Evolutionary conservation across 2,797 vertebrate species (phyloP).

Genomic region (Coracias cyanogaster): DNA sequence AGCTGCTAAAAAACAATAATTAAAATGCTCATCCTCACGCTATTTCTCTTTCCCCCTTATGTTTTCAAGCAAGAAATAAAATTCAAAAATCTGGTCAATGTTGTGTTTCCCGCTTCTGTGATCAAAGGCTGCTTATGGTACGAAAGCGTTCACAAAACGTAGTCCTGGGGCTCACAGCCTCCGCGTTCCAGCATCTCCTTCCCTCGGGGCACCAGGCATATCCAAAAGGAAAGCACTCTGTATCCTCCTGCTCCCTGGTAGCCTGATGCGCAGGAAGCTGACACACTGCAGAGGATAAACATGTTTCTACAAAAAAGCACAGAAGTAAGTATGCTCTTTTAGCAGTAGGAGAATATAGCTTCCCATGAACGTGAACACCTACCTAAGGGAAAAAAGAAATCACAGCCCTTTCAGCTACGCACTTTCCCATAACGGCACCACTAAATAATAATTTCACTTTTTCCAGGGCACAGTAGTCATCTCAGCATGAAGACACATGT

Average conservation of each 20-base stretch:
- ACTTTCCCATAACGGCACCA: background rate
- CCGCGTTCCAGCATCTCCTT: background rate
- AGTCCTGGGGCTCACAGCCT: background rate
- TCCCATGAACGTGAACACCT: fast-evolving
- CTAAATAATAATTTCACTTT: background rate
- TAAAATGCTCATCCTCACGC: background rate
- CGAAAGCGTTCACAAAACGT: background rate
- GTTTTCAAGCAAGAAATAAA: conserved; percentile 8
- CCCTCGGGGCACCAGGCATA: background rate
- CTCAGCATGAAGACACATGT: background rate
- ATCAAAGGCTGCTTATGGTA: background rate
- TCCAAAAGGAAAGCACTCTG: background rate
- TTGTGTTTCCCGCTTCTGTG: background rate
- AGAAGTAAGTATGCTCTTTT: background rate
- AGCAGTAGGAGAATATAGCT: background rate
- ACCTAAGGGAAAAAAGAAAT: background rate
- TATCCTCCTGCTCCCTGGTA: background rate
- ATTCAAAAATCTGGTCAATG: background rate
- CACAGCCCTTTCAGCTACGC: fast-evolving
- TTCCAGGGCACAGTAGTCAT: background rate
- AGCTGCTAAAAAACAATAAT: background rate
- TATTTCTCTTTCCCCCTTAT: background rate
- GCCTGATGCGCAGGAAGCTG: background rate
- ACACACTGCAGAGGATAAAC: background rate
- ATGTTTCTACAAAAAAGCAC: background rate